Percentiles rank a stretch among this genome's conserved stretches.
These are phyloP conservation scores for Xylota sylvarum DNA, from an alignment of 2,888 invertebrate species.

Conservation along the genomic window DNA sequence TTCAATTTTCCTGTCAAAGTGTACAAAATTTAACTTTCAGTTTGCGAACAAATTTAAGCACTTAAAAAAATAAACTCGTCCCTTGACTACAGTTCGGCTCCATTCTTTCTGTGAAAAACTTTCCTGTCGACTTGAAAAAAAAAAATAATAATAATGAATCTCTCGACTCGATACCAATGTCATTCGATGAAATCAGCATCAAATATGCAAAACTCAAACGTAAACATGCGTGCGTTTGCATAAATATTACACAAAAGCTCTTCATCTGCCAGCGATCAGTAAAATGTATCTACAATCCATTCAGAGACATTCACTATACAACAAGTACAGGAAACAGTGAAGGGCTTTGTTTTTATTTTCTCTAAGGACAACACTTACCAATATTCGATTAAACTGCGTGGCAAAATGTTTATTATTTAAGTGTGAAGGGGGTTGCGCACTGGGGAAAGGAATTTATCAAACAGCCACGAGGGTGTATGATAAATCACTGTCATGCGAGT, in stretches of 20 bases:
- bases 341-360: neutral
- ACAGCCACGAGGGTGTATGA: conserved; percentile 18
- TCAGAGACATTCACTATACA: neutral
- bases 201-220: conserved; percentile 53
- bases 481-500: conserved; percentile 70
- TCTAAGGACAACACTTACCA: conserved; percentile 39
- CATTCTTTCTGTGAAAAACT: neutral
- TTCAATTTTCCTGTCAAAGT: neutral
- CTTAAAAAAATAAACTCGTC: conserved; percentile 1
- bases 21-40: conserved; percentile 14
- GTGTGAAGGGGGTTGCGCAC: neutral
- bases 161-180: neutral
- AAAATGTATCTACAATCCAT: conserved; percentile 14
- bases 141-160: neutral
- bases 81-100: neutral
- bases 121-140: neutral
- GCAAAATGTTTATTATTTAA: conserved; percentile 34
- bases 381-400: conserved; percentile 53
- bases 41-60: conserved; percentile 17
- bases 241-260: conserved; percentile 19
- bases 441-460: conserved; percentile 29
- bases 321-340: too few species aligned
- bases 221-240: conserved; percentile 52
- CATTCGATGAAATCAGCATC: conserved; percentile 16
- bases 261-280: neutral